phyloP scores from a whole-genome alignment of 2,113 vertebrate species.

The Epinephelus lanceolatus region DNA sequence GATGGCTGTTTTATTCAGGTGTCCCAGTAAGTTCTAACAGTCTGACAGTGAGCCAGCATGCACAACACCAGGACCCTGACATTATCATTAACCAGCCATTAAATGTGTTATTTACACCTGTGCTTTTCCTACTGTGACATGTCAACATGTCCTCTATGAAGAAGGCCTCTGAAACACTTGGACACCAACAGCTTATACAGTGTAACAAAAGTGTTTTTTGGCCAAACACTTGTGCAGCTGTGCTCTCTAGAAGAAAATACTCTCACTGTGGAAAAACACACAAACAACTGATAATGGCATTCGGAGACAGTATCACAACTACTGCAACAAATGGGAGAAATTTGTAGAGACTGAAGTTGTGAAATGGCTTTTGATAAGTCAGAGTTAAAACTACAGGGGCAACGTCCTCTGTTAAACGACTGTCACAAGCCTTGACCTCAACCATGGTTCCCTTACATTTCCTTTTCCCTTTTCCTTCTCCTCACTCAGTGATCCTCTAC shows the following conservation, averaged over 20 bases:
- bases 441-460: conserved; percentile 31
- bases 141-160: background rate
- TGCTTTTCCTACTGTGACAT: background rate
- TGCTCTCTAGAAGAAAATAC: background rate
- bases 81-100: background rate
- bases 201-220: background rate
- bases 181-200: background rate
- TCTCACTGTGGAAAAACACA: conserved; percentile 18
- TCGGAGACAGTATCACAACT: conserved; percentile 1
- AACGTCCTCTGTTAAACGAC: conserved; percentile 20
- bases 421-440: conserved; percentile 59
- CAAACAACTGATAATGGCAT: conserved; percentile 2
- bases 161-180: conserved; percentile 5
- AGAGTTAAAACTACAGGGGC: background rate
- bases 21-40: background rate
- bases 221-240: conserved; percentile 33
- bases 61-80: background rate
- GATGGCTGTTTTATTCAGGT: background rate
- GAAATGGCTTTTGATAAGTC: background rate
- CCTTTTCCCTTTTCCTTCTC: conserved; percentile 41
- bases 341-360: background rate
- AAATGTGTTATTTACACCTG: background rate
- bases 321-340: conserved; percentile 7
- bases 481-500: conserved; percentile 15
- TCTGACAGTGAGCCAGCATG: background rate